These are phyloP conservation scores for Pachyrhynchus sulphureomaculatus DNA, from an alignment of 1,140 invertebrate species.

Conservation along the genomic window DNA sequence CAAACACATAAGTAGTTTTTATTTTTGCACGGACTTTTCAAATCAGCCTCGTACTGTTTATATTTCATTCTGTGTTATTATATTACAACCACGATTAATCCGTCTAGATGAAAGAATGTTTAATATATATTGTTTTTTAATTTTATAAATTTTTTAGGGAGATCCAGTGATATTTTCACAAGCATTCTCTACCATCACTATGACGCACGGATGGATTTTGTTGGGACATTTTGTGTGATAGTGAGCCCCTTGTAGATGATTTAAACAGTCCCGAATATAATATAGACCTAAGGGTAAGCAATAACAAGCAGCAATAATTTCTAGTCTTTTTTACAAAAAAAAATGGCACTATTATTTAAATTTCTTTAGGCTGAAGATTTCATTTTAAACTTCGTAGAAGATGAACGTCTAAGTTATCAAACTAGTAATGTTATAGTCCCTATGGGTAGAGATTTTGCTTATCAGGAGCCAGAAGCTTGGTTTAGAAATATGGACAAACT, in stretches of 20 bases:
- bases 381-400: conserved; percentile 33
- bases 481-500: conserved; percentile 73
- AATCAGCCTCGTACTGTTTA: no score
- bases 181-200: conserved; percentile 58
- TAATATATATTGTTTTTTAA: neutral
- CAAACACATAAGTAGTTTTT: no score
- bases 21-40: no score
- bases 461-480: conserved; percentile 61
- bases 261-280: conserved; percentile 55
- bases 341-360: neutral
- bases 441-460: conserved; percentile 50
- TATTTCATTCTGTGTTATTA: no score
- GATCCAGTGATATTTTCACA: conserved; percentile 17
- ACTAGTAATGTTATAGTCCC: conserved; percentile 43
- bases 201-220: conserved; percentile 69
- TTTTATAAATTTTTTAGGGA: conserved; percentile 1
- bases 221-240: conserved; percentile 71
- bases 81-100: no score
- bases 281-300: conserved; percentile 54
- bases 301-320: no score
- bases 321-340: no score
- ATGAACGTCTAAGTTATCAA: conserved; percentile 42
- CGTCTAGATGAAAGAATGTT: no score
- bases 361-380: conserved; percentile 55
- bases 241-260: conserved; percentile 64